Evolutionary conservation across 2,888 invertebrate species (phyloP), one percentile per base, ranked within the genome.

Genomic region (Trichopoda pennipes): DNA sequence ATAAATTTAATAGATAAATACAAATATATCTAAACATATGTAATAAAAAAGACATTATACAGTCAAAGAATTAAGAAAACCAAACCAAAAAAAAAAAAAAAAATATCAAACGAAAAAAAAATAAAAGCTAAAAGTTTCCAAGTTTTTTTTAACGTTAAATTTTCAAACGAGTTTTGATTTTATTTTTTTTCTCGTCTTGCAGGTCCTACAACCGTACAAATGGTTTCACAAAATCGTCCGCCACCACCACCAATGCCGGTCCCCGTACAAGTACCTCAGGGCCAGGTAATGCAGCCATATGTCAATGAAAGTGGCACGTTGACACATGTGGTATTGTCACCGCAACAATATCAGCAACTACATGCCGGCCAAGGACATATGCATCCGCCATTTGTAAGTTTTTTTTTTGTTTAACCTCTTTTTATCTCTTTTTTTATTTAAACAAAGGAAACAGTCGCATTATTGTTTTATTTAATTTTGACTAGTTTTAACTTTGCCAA

Each of bases 201-300:
- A 95, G 96, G 96, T 90, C 96, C 96, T 89, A 95, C 96, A 90
- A 95, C 96, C 85, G 95, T 96, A 87, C 94, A 96, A 87, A 96
- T 96, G 96, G 95, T 96, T 87, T 95, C 96, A 86, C 95, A 95
- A 88, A 94, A 94, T 91, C 93, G 94, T 85, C 94, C 94, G 86
- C 95, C 95, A 77, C 95, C 95, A 80, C 95, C 95, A 79, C 95
- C 95, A 73, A 93, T 95, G 87, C 95, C 96, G 82, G 95, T 98
- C 94, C 97, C 97, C 74, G 96, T 98, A 90, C 96, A 97, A 92
- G 96, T 98, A 87, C 97, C 97, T 83, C 96, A 96, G 74, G 97
- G 96, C 85, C 96, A 97, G 93, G 94, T 96, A 90, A 96, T 98
- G 90, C 96, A 96, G 91, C 98, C 96, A 90, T 97, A 98, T 89